Evolutionary conservation across 2,888 invertebrate genomes (phyloP).

Genomic region (Melolontha melolontha): DNA sequence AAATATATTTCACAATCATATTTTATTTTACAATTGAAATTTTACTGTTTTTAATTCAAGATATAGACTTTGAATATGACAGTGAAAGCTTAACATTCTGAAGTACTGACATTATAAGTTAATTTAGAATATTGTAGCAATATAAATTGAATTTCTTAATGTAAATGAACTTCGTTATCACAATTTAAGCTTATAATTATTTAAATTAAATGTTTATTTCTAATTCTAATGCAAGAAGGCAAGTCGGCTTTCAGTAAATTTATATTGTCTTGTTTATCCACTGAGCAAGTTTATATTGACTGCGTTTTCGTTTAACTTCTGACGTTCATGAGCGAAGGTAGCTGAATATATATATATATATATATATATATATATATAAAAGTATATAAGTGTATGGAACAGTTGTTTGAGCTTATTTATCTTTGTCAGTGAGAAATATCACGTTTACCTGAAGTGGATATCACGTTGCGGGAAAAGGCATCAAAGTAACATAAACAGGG

Average conservation of each 20-base stretch:
- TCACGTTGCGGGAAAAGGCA: constrained; percentile 32
- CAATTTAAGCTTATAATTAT: neutral
- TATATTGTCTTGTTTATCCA: constrained; percentile 10
- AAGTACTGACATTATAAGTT: no score
- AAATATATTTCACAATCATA: no score
- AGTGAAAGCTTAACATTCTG: no score
- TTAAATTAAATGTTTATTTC: constrained; percentile 1
- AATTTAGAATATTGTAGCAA: no score
- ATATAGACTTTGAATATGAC: no score
- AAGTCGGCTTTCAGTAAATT: neutral
- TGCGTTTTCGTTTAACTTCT: neutral
- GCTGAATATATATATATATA: no score
- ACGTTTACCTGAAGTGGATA: constrained; percentile 33
- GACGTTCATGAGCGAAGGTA: neutral
- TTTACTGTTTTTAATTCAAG: no score
- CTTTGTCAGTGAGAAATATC: constrained; percentile 42
- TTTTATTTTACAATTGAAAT: no score
- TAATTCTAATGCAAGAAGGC: neutral
- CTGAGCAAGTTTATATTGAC: constrained; percentile 12
- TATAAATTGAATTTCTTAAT: neutral
- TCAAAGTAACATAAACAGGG: constrained; percentile 38
- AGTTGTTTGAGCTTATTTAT: constrained; percentile 41
- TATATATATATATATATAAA: no score
- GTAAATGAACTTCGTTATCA: neutral
- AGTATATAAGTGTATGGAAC: constrained; percentile 25